Evolutionary conservation across 2,113 vertebrate species (phyloP), one percentile per base, ranked within the genome.

Genomic region (Oenanthe oenanthe): DNA sequence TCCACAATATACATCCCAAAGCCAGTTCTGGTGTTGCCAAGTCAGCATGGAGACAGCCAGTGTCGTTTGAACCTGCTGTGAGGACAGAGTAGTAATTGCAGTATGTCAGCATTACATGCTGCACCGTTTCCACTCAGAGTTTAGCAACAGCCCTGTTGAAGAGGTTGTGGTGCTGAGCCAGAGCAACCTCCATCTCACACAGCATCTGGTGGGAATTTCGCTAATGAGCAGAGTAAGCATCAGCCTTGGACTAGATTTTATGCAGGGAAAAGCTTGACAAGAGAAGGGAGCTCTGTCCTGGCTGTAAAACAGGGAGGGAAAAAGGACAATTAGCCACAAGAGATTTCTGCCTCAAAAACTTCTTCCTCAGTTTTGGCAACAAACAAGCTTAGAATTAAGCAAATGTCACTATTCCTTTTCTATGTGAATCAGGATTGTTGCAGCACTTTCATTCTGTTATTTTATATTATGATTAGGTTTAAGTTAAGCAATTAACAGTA

Each of bases 391-490:
- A 76, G 56, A 74, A 82, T 79, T 28, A 81, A 81, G 11, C 12
- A 63, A 81, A 61, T 1, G 17, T 50, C 34, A 32, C 36, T 47
- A 3, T 45, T 42, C 6, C 1, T 95, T 88, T 89, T 75, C 72
- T 67, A 50, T 36, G 57, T 84, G 63, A 85, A 40, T 53, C 38
- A 21, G 82, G 82, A 75, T 94, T 94, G 79, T 94, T 85, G 81
- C 63, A 88, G 89, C 28, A 7, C 85, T 92, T 96, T 51, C 60
- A 19, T 53, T 80, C 66, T 93, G 95, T 82, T 95, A 75, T 86
- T 97, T 96, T 95, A 91, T 94, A 90, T 94, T 96, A 92, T 38
- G 50, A 91, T 97, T 96, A 96, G 89, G 93, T 97, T 97, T 95
- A 96, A 97, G 95, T 96, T 96, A 96, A 94, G 92, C 96, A 93